Percentiles rank a stretch among this genome's conserved stretches.
These are phyloP conservation scores for Drusus annulatus DNA, from an alignment of 1,140 invertebrate genomes.

Conservation along the genomic window DNA sequence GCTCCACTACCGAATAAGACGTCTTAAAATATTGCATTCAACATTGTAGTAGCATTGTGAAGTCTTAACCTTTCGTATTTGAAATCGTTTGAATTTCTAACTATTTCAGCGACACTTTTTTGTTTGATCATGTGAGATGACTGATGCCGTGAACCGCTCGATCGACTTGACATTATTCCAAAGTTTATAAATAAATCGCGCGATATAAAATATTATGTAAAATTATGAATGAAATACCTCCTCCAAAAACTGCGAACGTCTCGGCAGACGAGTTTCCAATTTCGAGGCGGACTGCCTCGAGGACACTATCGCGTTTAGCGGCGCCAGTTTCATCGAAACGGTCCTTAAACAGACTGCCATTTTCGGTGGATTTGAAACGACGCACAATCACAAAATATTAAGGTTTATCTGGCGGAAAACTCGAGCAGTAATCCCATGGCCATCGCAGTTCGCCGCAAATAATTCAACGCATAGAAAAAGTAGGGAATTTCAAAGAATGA, in stretches of 20 bases:
- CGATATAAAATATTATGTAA: conserved; percentile 41
- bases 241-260: conserved; percentile 68
- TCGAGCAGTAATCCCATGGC: neutral
- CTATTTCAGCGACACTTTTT: neutral
- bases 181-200: conserved; percentile 15
- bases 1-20: no score
- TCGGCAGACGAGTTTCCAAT: conserved; percentile 66
- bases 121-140: neutral
- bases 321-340: conserved; percentile 67
- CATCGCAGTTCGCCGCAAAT: neutral
- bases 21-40: no score
- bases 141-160: neutral
- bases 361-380: conserved; percentile 54
- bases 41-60: no score
- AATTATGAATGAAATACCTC: conserved; percentile 62
- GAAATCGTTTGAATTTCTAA: neutral
- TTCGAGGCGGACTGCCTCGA: conserved; percentile 67
- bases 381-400: neutral
- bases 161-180: conserved; percentile 10
- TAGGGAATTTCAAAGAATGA: no score
- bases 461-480: no score
- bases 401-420: neutral
- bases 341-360: conserved; percentile 69
- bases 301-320: conserved; percentile 68
- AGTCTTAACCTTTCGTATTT: neutral